Conservation (phyloP, 2,797 vertebrate species). For the Chromobotia macracanthus region DNA sequence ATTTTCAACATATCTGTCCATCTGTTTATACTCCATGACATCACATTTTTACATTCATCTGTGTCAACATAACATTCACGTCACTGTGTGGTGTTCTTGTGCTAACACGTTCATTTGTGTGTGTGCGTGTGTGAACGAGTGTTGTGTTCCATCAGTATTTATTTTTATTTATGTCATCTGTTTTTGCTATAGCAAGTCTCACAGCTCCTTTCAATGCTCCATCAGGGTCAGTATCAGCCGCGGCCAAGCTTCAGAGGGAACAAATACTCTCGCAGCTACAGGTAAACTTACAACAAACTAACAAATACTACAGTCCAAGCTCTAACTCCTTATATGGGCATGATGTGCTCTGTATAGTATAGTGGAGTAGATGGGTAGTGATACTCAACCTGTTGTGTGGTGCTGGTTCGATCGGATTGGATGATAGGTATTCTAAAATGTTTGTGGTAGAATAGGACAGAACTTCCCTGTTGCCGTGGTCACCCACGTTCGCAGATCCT, state of each 20-base stretch:
- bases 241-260: constrained; percentile 99
- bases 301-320: constrained; percentile 26
- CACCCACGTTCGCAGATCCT: constrained; percentile 60
- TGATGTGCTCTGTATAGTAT: constrained; percentile 38
- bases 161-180: constrained; percentile 69
- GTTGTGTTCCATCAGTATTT: constrained; percentile 71
- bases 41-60: constrained; percentile 9
- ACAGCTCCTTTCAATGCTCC: constrained; percentile 98
- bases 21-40: constrained; percentile 19
- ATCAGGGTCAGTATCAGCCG: constrained; percentile 98
- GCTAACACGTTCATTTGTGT: constrained; percentile 29
- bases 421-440: constrained; percentile 52
- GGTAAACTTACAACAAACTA: constrained; percentile 78
- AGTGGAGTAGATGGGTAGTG: constrained; percentile 43
- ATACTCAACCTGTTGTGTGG: constrained; percentile 42
- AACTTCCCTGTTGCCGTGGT: constrained; percentile 67
- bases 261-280: constrained; percentile 98
- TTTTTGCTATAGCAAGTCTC: constrained; percentile 94
- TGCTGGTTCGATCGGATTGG: constrained; percentile 59
- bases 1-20: constrained; percentile 14
- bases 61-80: constrained; percentile 65
- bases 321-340: constrained; percentile 35
- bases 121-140: constrained; percentile 32
- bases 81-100: constrained; percentile 50
- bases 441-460: constrained; percentile 61